Evolutionary conservation across 2,888 invertebrate genomes (phyloP), one percentile per base, ranked within the genome.

Genomic region (Portevinia maculata): DNA sequence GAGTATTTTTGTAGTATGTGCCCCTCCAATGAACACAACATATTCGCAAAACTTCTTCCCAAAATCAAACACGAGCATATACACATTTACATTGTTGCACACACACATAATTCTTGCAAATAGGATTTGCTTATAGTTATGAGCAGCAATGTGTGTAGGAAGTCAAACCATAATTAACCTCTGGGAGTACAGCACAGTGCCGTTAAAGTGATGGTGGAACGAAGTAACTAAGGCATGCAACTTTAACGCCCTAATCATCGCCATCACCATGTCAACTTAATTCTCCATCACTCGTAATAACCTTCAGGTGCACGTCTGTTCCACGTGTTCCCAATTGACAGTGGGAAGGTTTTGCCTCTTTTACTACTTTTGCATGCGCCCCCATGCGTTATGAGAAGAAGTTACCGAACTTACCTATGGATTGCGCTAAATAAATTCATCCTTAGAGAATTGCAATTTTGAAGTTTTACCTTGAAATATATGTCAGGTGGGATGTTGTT

Each of bases 241-340:
- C 76, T 83, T 71, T 48, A 48, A 50, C 39, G 60, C 60, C 34
- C 69, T 76, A 76, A 76, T 83, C 76, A 83, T 71, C 34, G 53
- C 65, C 76, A 83, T 76, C 76, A 83, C 46, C 65, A 71, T 71
- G 55, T 70, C 79, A 79, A 73, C 73, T 79, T 55, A 65, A 83
- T 53, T 81, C 60, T 60, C 55, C 70, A 60, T 60, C 53, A 67
- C 48, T 55, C 52, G 32, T 53, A 60, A 50, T 17, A 50, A 30
- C 5, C n/a, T 57, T 32, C n/a, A 3, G 50, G 52, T 11, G 41
- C 59, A 53, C 60, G 32, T 52, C 62, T 53, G 32, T 13, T 28
- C 24, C 55, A 74, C 28, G 50, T 65, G 24, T 32, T 60, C 24
- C 24, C 41, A 5, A 11, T 30, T 37, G 48, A n/a, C 6, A 24